Evolutionary conservation across 2,888 invertebrate genomes (phyloP).

Genomic region (Volucella inanis): DNA sequence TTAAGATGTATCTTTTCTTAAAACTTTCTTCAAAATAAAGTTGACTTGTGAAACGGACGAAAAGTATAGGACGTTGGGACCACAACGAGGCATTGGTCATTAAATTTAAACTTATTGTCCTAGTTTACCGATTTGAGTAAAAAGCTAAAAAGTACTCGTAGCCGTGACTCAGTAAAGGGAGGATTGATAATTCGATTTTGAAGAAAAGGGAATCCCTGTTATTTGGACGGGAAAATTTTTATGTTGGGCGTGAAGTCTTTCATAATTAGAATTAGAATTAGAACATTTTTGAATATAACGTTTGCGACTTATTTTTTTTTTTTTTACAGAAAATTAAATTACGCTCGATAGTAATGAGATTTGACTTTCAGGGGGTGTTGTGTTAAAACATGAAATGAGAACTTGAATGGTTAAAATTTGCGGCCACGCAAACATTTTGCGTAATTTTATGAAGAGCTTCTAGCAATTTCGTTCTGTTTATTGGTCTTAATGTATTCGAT

Average conservation of each 20-base stretch:
- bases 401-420: no score
- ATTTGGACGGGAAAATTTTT: neutral
- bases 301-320: no score
- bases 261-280: no score
- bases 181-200: conserved; percentile 26
- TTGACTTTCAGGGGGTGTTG: no score
- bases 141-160: neutral
- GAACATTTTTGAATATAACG: no score
- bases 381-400: no score
- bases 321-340: no score
- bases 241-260: neutral
- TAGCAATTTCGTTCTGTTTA: no score
- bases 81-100: conserved; percentile 26
- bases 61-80: neutral
- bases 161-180: neutral
- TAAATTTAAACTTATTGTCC: conserved; percentile 46
- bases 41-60: neutral
- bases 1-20: conserved; percentile 21
- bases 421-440: no score
- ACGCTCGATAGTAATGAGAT: no score
- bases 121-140: conserved; percentile 7
- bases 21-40: neutral
- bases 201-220: neutral
- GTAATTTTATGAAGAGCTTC: no score
- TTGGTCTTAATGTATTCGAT: no score